Conservation (phyloP, 2,797 vertebrate species). For the Eulemur albifrons region DNA sequence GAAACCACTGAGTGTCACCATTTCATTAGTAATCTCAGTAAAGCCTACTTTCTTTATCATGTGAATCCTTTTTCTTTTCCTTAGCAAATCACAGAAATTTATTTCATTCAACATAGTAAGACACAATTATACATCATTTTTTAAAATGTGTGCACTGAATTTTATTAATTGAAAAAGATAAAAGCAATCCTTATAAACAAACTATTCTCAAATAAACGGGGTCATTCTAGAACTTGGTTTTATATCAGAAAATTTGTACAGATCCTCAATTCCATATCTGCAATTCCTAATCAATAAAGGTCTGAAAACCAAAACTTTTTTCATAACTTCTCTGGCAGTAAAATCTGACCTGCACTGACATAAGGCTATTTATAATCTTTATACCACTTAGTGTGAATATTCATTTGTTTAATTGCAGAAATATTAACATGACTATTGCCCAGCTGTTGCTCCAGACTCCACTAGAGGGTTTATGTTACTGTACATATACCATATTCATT, state of each 20-base stretch:
- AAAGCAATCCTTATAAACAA: constrained; percentile 1
- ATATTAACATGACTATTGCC: constrained; percentile 36
- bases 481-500: not conserved
- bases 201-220: not conserved
- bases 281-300: constrained; percentile 27
- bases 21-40: constrained; percentile 5
- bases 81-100: constrained; percentile 29
- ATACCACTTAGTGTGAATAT: not conserved
- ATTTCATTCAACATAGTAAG: not conserved
- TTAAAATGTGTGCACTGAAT: not conserved
- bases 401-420: constrained; percentile 40
- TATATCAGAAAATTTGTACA: not conserved
- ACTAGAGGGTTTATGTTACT: not conserved
- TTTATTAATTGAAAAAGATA: constrained; percentile 37
- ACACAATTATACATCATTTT: not conserved
- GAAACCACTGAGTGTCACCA: constrained; percentile 49
- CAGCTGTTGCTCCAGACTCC: not conserved
- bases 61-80: constrained; percentile 40
- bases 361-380: constrained; percentile 47
- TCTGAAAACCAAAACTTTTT: not conserved
- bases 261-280: not conserved
- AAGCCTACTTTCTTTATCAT: constrained; percentile 24
- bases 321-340: constrained; percentile 27
- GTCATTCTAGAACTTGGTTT: not conserved
- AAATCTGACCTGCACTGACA: constrained; percentile 31